Evolutionary conservation across 2,888 invertebrate genomes (phyloP).

Genomic region (Pelosia muscerda): DNA sequence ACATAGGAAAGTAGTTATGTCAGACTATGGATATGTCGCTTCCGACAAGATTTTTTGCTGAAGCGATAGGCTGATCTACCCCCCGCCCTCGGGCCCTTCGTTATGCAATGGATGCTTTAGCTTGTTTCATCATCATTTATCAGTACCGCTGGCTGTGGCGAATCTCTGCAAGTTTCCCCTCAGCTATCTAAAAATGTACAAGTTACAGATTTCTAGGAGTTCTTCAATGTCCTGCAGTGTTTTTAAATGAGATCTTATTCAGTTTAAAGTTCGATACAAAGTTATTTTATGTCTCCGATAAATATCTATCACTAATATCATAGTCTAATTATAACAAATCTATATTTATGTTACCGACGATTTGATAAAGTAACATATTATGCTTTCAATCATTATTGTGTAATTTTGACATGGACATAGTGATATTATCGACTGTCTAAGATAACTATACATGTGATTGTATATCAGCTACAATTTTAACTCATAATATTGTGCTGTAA

Average conservation of each 20-base stretch:
- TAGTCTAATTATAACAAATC: constrained; percentile 4
- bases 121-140: no score
- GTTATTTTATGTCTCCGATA: constrained; percentile 1
- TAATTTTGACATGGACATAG: constrained; percentile 2
- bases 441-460: neutral
- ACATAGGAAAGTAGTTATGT: neutral
- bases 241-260: neutral
- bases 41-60: no score
- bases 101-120: neutral
- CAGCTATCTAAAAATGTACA: neutral
- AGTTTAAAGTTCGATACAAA: neutral
- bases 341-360: neutral
- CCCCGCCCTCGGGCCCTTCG: neutral
- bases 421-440: neutral
- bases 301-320: neutral
- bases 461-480: neutral
- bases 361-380: neutral
- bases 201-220: neutral
- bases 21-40: no score
- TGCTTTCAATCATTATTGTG: constrained; percentile 4
- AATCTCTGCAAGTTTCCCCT: neutral
- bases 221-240: neutral
- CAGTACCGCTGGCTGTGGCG: no score
- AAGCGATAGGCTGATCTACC: neutral
- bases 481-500: neutral